A percentile compares a stretch with the other conserved stretches of the same genome.
Evolutionary conservation across 2,888 invertebrate species (phyloP).

Genomic region (Entomobrya proxima): DNA sequence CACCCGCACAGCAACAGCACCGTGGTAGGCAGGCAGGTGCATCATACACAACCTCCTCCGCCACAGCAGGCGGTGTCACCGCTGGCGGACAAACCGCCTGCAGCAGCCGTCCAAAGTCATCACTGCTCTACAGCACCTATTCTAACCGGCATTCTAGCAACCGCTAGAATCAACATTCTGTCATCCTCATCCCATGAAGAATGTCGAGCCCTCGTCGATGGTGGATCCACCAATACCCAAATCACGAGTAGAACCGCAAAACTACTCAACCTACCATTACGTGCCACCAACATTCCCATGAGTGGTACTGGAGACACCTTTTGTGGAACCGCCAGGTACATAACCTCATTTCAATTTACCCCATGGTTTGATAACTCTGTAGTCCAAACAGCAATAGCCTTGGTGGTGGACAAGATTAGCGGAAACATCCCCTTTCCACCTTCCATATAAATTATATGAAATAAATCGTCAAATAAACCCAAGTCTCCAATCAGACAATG

Average conservation of each 20-base stretch:
- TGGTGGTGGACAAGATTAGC: slow-evolving; percentile 38
- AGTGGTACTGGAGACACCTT: neutral
- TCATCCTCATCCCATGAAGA: neutral
- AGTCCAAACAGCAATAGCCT: slow-evolving; percentile 2
- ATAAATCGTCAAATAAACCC: slow-evolving; percentile 31
- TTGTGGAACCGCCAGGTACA: neutral
- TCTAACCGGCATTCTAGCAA: slow-evolving; percentile 36
- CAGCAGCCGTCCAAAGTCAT: neutral
- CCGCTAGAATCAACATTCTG: slow-evolving; percentile 38
- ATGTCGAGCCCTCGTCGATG: slow-evolving; percentile 48
- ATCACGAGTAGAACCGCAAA: slow-evolving; percentile 24
- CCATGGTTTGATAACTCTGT: neutral
- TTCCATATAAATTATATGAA: neutral
- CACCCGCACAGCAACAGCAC: no score
- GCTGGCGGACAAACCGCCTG: neutral
- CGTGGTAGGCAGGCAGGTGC: no score
- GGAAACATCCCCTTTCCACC: no score
- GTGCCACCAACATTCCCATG: neutral
- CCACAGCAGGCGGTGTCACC: no score
- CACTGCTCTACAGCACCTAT: neutral
- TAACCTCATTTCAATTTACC: neutral
- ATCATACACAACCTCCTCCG: no score
- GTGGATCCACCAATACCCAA: slow-evolving; percentile 46
- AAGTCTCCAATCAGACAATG: slow-evolving; percentile 42
- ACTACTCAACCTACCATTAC: neutral